These are phyloP conservation scores for Iguana delicatissima DNA, from an alignment of 2,797 vertebrate genomes.

Conservation along the genomic window DNA sequence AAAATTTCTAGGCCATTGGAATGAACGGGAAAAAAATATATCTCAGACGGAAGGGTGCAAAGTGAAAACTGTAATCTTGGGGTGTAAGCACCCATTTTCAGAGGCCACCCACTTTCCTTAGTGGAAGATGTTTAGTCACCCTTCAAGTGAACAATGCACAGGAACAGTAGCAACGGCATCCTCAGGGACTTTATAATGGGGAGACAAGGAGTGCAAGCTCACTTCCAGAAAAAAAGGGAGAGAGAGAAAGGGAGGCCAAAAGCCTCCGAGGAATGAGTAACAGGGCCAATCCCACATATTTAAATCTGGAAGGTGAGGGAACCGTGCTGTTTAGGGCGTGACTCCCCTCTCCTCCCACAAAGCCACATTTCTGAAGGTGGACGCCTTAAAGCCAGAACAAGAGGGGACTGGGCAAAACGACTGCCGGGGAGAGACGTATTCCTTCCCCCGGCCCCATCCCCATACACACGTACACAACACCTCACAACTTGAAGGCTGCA, in stretches of 20 bases:
- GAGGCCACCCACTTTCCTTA: background rate
- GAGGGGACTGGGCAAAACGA: background rate
- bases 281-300: background rate
- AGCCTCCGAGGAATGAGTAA: background rate
- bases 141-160: background rate
- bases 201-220: background rate
- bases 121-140: background rate
- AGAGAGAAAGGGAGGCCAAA: background rate
- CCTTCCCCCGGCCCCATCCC: too few relatives aligned
- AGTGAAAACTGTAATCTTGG: background rate
- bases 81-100: background rate
- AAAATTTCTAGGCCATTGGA: background rate
- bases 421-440: background rate
- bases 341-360: constrained; percentile 13
- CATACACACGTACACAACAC: background rate
- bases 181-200: background rate
- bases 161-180: background rate
- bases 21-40: background rate
- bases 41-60: background rate
- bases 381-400: background rate
- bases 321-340: constrained; percentile 17
- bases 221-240: background rate
- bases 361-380: background rate
- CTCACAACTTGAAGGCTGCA: background rate
- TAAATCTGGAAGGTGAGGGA: background rate